phyloP scores from a whole-genome alignment of 1,140 invertebrate genomes.

The Phthorimaea operculella region DNA sequence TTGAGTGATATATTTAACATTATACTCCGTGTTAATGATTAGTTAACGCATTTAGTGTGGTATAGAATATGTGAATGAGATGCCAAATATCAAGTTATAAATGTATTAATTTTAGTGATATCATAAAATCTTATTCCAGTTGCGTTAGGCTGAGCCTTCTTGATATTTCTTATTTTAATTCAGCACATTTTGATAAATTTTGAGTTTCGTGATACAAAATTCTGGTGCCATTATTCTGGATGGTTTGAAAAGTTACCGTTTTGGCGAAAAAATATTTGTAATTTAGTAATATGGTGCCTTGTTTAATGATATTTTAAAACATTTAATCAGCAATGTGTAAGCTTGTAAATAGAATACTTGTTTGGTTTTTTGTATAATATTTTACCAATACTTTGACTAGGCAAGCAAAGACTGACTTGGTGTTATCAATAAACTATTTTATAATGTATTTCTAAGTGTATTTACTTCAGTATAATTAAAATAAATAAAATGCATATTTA shows the following conservation, averaged over 20 bases:
- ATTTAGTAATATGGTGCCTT: conserved; percentile 19
- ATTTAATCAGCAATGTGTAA: neutral
- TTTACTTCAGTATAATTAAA: conserved; percentile 52
- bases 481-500: conserved; percentile 24
- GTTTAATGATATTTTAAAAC: conserved; percentile 13
- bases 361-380: conserved; percentile 30
- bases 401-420: conserved; percentile 66
- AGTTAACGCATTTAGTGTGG: conserved; percentile 40
- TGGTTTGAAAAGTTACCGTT: conserved; percentile 22
- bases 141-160: conserved; percentile 17
- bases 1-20: conserved; percentile 27
- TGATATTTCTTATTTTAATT: conserved; percentile 10
- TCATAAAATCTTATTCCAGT: conserved; percentile 30
- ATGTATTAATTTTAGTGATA: conserved; percentile 27
- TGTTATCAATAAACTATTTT: conserved; percentile 40
- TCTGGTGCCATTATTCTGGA: conserved; percentile 32
- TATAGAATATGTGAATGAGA: conserved; percentile 47
- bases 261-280: conserved; percentile 23
- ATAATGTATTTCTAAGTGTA: conserved; percentile 44
- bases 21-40: conserved; percentile 44
- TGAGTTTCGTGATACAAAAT: neutral
- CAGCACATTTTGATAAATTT: neutral
- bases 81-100: conserved; percentile 55
- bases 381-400: conserved; percentile 55
- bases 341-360: neutral